A percentile compares a stretch with the other conserved stretches of the same genome.
Evolutionary conservation across 2,797 vertebrate species (phyloP).

Genomic region (Apogon talboti): DNA sequence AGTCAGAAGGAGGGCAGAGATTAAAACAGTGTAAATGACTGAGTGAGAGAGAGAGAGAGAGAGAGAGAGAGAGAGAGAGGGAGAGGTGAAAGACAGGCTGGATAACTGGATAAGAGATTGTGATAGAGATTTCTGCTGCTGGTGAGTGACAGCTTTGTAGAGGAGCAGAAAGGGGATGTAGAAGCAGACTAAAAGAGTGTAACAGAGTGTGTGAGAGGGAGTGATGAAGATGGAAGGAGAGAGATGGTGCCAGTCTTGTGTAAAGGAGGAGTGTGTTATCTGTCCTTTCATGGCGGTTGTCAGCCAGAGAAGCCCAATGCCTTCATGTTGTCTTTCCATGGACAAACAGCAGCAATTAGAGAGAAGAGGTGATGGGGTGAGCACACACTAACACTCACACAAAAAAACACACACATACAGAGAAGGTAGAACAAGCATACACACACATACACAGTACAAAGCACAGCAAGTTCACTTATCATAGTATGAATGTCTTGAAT

Average conservation of each 20-base stretch:
- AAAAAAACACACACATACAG: background rate
- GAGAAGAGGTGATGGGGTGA: conserved; percentile 43
- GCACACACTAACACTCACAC: conserved; percentile 20
- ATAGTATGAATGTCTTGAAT: too few relatives aligned
- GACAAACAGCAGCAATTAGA: conserved; percentile 68
- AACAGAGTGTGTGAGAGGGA: conserved; percentile 62
- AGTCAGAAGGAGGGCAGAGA: conserved; percentile 16
- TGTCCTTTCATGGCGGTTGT: conserved; percentile 57
- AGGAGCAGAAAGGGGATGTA: conserved; percentile 38
- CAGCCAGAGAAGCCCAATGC: conserved; percentile 53
- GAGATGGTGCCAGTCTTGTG: conserved; percentile 55
- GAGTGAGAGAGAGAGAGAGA: background rate
- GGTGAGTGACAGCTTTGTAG: conserved; percentile 55
- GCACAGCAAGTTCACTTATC: too few relatives aligned
- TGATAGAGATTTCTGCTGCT: conserved; percentile 49
- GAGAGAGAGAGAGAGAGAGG: conserved; percentile 8
- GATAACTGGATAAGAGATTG: conserved; percentile 53
- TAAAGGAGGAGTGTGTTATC: conserved; percentile 62
- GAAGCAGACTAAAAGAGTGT: conserved; percentile 59
- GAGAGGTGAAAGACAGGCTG: conserved; percentile 19
- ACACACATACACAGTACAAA: background rate
- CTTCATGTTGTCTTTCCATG: conserved; percentile 59
- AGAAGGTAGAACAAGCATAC: conserved; percentile 4
- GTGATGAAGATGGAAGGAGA: conserved; percentile 76
- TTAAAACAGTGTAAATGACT: conserved; percentile 1